Base-by-base conservation (phyloP, 2,888 invertebrate species). In the Pasiphila rectangulata region DNA sequence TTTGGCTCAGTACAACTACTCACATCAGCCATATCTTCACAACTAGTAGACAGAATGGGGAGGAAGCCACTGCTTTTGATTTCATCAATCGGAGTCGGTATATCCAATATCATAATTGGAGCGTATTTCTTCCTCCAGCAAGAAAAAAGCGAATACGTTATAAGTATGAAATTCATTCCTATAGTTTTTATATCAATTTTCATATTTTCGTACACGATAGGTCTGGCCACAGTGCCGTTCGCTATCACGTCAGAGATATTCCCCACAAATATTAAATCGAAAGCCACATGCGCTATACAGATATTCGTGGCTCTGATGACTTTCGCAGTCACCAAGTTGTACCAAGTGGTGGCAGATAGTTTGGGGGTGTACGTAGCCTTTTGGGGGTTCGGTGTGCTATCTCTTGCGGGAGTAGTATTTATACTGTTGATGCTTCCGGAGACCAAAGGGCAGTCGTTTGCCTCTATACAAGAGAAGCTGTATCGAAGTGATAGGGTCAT, bases 191-290 rank as follows among this genome's bases (percentile, higher is more conserved):
- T 92, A 64, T 89, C 91, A 19, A 79, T 90, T 53, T 92, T 91
- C 78, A 91, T 92, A 76, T 90, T 91, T 58, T 90, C 90, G 23
- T 92, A 91, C 47, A 90, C 91, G 2, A 82, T 92, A 64, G 92
- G 92, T 9, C 84, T 92, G 67, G 92, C 92, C 0, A 91, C 92
- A 2, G 84, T 92, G 57, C 92, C 92, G 17, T 92, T 91, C 64
- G 90, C 92, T 25, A 89, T 92, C 37, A 90, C 91, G 27, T 91
- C 91, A 2, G 92, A 93, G 75, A 84, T 93, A 65, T 91, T 93
- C 69, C 91, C 93, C 27, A 81, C 90, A 2, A 86, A 91, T 57
- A 92, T 91, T 13, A 90, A 93, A 63, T 91, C 93, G 0, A 86
- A 91, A 49, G 92, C 93, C 0, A 91, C 92, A 17, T 91, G 92